Conservation (phyloP, 2,113 vertebrate species). For the Catharus bicknelli region DNA sequence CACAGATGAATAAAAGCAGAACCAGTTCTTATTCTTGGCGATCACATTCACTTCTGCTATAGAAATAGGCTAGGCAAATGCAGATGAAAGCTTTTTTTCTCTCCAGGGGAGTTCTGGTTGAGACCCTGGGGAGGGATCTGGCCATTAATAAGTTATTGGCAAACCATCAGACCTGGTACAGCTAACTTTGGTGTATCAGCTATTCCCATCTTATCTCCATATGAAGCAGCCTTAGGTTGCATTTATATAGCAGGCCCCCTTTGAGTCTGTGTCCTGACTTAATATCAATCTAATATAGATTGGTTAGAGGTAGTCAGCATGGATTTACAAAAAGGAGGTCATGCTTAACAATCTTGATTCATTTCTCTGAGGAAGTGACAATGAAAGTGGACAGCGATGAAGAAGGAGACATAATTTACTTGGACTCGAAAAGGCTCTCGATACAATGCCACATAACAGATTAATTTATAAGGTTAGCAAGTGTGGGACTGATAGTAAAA, state of each 20-base stretch:
- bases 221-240: conserved; percentile 1
- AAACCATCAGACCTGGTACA: not conserved
- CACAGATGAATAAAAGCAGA: not conserved
- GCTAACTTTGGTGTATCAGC: not conserved
- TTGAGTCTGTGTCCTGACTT: conserved; percentile 47
- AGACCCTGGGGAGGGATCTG: not conserved
- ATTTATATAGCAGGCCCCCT: conserved; percentile 12
- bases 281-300: conserved; percentile 44
- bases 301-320: conserved; percentile 66
- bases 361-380: conserved; percentile 61
- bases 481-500: conserved; percentile 51
- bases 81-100: not conserved
- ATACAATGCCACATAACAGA: conserved; percentile 49
- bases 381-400: conserved; percentile 52
- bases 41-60: not conserved
- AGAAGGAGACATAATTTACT: conserved; percentile 67
- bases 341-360: conserved; percentile 54
- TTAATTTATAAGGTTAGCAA: conserved; percentile 71
- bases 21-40: not conserved
- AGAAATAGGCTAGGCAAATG: not conserved
- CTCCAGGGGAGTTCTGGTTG: not conserved
- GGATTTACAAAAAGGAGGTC: conserved; percentile 58
- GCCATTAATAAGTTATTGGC: not conserved
- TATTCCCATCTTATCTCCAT: conserved; percentile 7
- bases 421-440: conserved; percentile 61